These are phyloP conservation scores for Xylota segnis DNA, from an alignment of 2,888 invertebrate genomes.

Conservation along the genomic window DNA sequence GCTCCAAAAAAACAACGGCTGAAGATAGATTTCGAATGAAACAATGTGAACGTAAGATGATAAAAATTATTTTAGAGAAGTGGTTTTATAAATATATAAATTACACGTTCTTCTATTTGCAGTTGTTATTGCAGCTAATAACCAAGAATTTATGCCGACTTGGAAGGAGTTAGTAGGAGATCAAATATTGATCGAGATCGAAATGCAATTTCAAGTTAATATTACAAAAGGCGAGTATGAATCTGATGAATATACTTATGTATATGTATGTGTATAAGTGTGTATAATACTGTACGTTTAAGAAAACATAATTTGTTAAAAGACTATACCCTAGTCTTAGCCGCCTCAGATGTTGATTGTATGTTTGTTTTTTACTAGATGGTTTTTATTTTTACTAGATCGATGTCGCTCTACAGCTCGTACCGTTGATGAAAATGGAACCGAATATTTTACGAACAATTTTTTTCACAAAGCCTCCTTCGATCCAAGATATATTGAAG, in stretches of 20 bases:
- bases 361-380: no score
- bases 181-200: slow-evolving; percentile 88
- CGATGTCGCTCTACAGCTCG: no score
- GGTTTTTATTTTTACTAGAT: no score
- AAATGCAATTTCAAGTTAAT: slow-evolving; percentile 88
- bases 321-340: no score
- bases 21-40: slow-evolving; percentile 79
- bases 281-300: neutral
- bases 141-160: slow-evolving; percentile 84
- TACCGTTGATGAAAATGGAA: no score
- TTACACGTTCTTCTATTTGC: slow-evolving; percentile 9
- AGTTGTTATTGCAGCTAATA: slow-evolving; percentile 82
- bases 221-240: slow-evolving; percentile 82
- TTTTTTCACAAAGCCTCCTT: no score
- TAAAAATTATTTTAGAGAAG: neutral
- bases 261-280: neutral
- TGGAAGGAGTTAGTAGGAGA: slow-evolving; percentile 90
- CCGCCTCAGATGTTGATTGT: no score
- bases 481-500: no score
- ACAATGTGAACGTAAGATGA: slow-evolving; percentile 82
- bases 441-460: no score
- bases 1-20: slow-evolving; percentile 78
- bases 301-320: no score
- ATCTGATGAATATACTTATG: no score
- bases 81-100: neutral